phyloP scores from a whole-genome alignment of 2,113 vertebrate species.

The Ctenomys sociabilis region DNA sequence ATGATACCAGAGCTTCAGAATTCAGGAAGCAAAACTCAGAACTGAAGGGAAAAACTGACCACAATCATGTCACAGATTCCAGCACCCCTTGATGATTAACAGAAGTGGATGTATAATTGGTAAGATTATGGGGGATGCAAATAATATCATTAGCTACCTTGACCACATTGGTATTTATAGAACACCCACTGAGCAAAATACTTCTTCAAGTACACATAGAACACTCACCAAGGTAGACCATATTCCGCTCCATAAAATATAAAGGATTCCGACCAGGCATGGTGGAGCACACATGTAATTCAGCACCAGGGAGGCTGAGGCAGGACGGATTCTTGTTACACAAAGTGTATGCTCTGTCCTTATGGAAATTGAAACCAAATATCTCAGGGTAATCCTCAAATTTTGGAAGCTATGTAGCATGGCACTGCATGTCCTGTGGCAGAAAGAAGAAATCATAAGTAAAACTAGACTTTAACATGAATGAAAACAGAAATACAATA shows the following conservation, averaged over 20 bases:
- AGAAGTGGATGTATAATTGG: neutral
- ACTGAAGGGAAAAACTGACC: neutral
- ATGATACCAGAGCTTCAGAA: neutral
- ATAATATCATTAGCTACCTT: neutral
- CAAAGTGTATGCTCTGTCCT: neutral
- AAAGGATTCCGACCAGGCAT: neutral
- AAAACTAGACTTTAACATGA: neutral
- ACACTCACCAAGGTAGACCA: neutral
- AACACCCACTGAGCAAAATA: neutral
- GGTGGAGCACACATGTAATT: neutral
- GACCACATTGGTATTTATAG: neutral
- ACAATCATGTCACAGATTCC: neutral
- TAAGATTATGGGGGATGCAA: no score
- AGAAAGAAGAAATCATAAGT: neutral
- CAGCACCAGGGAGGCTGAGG: neutral
- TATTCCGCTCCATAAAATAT: neutral
- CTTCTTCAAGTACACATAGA: neutral
- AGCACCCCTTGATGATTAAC: neutral
- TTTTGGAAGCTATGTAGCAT: neutral
- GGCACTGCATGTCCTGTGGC: no score
- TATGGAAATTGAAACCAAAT: neutral
- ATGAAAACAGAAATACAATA: neutral
- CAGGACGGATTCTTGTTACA: neutral
- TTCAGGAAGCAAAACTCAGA: neutral
- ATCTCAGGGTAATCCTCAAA: neutral